phyloP scores from a whole-genome alignment of 2,888 invertebrate species.

The Caenorhabditis sp. region DNA sequence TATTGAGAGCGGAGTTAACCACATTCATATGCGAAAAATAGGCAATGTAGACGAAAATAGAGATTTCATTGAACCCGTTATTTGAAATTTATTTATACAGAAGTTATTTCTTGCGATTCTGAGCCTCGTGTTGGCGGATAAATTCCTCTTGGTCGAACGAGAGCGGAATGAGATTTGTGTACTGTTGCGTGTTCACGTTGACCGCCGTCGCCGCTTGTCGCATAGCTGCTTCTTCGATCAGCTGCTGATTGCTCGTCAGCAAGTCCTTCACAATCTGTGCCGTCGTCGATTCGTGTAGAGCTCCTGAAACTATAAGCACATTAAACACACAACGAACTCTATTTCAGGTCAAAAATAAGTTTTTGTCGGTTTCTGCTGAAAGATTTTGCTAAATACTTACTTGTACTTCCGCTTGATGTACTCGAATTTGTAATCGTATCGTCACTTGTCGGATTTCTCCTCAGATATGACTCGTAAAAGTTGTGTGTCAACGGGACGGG shows the following conservation, averaged over 20 bases:
- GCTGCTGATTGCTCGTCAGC: slow-evolving; percentile 30
- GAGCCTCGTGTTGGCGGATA: slow-evolving; percentile 32
- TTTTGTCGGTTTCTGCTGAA: no score
- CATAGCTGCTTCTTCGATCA: slow-evolving; percentile 44
- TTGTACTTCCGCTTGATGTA: slow-evolving; percentile 1
- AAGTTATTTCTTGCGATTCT: neutral
- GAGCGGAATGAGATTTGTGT: slow-evolving; percentile 40
- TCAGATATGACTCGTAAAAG: slow-evolving; percentile 42
- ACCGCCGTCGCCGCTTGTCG: slow-evolving; percentile 21
- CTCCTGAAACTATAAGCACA: neutral
- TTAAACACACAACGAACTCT: no score
- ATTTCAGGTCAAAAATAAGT: no score
- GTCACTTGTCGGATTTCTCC: slow-evolving; percentile 3
- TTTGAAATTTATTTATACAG: neutral
- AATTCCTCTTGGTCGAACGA: slow-evolving; percentile 55
- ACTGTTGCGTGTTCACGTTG: slow-evolving; percentile 32
- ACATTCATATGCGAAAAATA: neutral
- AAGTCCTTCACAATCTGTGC: slow-evolving; percentile 38
- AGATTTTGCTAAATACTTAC: no score
- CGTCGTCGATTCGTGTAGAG: neutral
- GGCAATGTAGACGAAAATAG: neutral
- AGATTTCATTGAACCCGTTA: slow-evolving; percentile 17
- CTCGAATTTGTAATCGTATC: slow-evolving; percentile 14
- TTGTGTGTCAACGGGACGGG: slow-evolving; percentile 39
- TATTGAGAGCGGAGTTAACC: neutral